Evolutionary conservation across 2,113 vertebrate genomes (phyloP).

Genomic region (Mormyrus iriodes): DNA sequence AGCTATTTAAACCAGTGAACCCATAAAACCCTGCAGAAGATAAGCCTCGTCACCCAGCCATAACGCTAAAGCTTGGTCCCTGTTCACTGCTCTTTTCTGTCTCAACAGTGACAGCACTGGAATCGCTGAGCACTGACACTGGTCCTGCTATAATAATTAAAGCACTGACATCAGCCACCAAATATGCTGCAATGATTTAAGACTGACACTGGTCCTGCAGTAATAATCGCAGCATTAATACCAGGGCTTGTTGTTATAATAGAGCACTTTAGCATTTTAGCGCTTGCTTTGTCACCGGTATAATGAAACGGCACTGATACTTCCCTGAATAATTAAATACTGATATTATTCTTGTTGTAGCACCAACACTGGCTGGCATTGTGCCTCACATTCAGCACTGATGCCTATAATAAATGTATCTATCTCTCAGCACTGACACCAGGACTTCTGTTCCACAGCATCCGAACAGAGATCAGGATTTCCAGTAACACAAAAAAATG

Average conservation of each 20-base stretch:
- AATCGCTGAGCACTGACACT: too few species aligned
- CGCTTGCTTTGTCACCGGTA: not conserved
- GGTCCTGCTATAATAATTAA: too few species aligned
- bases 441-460: not conserved
- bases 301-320: slow-evolving; percentile 21
- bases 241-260: not conserved
- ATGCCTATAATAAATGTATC: not conserved
- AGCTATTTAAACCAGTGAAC: too few species aligned
- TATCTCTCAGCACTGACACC: not conserved
- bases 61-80: too few species aligned
- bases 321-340: slow-evolving; percentile 9
- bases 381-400: not conserved
- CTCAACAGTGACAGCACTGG: too few species aligned
- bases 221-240: not conserved
- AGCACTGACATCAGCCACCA: slow-evolving; percentile 34
- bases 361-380: not conserved
- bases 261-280: not conserved
- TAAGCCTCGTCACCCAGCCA: too few species aligned
- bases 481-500: too few species aligned
- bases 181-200: too few species aligned
- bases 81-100: too few species aligned
- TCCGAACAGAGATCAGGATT: too few species aligned
- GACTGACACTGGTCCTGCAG: too few species aligned
- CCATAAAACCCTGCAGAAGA: too few species aligned
- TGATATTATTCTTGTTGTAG: not conserved